Evolutionary conservation across 2,888 invertebrate species (phyloP).

Genomic region (Dinocampus coccinellae): DNA sequence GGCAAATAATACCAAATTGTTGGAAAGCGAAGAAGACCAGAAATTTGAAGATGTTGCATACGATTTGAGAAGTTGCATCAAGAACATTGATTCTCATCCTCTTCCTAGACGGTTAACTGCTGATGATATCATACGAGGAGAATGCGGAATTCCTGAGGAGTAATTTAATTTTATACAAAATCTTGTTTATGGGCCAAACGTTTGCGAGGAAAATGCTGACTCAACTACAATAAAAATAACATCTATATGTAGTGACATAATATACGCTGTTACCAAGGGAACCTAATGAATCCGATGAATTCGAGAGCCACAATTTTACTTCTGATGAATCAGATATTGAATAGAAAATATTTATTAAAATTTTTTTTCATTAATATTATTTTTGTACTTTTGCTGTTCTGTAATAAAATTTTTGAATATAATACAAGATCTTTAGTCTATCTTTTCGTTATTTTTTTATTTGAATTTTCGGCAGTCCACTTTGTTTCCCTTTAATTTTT

Average conservation of each 20-base stretch:
- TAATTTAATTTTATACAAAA: slow-evolving; percentile 47
- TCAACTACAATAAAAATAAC: slow-evolving; percentile 6
- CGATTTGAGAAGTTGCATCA: slow-evolving; percentile 53
- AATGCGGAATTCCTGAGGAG: slow-evolving; percentile 41
- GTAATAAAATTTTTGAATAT: no score
- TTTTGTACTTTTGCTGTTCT: no score
- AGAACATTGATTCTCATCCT: slow-evolving; percentile 45
- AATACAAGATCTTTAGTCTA: no score
- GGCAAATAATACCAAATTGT: slow-evolving; percentile 46
- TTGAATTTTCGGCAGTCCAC: no score
- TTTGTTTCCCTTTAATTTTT: no score
- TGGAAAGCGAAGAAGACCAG: slow-evolving; percentile 44
- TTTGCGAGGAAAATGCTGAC: slow-evolving; percentile 40
- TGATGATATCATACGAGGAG: slow-evolving; percentile 39
- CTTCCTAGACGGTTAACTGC: slow-evolving; percentile 43
- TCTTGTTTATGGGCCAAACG: slow-evolving; percentile 45
- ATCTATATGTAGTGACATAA: slow-evolving; percentile 18
- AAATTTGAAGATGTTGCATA: slow-evolving; percentile 51
- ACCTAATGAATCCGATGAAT: not conserved
- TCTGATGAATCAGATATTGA: slow-evolving; percentile 6
- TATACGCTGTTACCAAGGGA: slow-evolving; percentile 17
- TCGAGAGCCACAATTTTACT: not conserved
- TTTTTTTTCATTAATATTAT: no score
- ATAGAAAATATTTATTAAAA: not conserved
- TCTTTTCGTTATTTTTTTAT: no score